Percentiles rank a stretch among this genome's conserved stretches.
Conservation (phyloP, 1,140 invertebrate species). For the Nylanderia fulva region DNA sequence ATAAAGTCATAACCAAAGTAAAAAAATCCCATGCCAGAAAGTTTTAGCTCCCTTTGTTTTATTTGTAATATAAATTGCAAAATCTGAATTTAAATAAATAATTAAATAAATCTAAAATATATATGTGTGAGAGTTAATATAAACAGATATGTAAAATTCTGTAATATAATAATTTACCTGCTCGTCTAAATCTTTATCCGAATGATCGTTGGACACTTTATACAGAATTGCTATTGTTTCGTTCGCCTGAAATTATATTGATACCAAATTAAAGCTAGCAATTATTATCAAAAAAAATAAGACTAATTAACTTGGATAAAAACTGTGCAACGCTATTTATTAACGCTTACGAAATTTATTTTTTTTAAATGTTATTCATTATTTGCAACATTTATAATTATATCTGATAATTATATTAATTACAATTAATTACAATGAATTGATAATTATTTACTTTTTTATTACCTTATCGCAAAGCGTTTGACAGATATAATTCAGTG, state of each 20-base stretch:
- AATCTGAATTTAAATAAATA: background rate
- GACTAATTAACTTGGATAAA: background rate
- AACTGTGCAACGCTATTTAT: background rate
- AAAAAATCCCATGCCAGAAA: background rate
- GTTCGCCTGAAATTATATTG: constrained; percentile 14
- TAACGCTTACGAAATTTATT: no score
- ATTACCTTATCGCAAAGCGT: background rate
- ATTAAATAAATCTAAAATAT: no score
- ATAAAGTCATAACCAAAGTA: constrained; percentile 5
- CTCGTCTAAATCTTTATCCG: background rate
- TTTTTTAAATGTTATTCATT: background rate
- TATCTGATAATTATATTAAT: background rate
- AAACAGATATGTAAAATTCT: background rate
- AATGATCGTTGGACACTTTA: background rate
- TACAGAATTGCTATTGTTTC: background rate
- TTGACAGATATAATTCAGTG: constrained; percentile 14
- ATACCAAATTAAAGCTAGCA: background rate
- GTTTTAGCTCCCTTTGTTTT: background rate
- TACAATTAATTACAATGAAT: background rate
- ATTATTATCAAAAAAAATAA: background rate
- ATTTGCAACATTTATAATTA: background rate
- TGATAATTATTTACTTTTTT: background rate
- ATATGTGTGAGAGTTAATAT: background rate
- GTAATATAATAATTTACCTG: constrained; percentile 4
- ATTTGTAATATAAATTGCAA: constrained; percentile 25